Conservation (phyloP, 2,797 vertebrate species). For the Corythornis leucogaster region DNA sequence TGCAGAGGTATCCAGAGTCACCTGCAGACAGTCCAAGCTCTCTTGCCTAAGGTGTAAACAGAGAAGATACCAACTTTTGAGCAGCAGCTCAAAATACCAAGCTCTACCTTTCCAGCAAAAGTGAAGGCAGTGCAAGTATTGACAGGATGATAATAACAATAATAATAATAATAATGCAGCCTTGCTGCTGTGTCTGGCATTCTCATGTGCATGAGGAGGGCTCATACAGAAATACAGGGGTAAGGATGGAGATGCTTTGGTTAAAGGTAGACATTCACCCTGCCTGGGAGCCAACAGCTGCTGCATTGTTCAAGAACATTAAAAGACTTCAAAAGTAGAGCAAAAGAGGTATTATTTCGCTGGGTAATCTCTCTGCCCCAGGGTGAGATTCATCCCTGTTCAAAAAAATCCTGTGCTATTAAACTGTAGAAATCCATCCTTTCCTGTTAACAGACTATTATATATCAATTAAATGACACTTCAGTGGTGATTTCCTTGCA, state of each 20-base stretch:
- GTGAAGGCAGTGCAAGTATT: not conserved
- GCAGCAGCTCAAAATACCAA: not conserved
- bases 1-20: not conserved
- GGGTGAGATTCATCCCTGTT: not conserved
- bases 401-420: not conserved
- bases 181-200: not conserved
- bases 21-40: not conserved
- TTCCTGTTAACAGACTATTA: not conserved
- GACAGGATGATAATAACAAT: not conserved
- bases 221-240: not conserved
- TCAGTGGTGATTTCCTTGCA: not conserved
- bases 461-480: not conserved
- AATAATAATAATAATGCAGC: fast-evolving
- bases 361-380: not conserved
- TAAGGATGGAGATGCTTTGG: not conserved
- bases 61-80: slow-evolving; percentile 20
- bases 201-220: not conserved
- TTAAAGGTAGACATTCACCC: not conserved
- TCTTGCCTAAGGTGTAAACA: slow-evolving; percentile 33
- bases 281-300: not conserved
- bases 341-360: not conserved
- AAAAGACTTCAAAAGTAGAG: not conserved
- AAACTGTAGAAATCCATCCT: not conserved
- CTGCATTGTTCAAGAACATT: not conserved
- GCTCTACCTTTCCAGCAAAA: not conserved